Conservation (phyloP, 2,797 vertebrate species). For the Malacoraja senta region DNA sequence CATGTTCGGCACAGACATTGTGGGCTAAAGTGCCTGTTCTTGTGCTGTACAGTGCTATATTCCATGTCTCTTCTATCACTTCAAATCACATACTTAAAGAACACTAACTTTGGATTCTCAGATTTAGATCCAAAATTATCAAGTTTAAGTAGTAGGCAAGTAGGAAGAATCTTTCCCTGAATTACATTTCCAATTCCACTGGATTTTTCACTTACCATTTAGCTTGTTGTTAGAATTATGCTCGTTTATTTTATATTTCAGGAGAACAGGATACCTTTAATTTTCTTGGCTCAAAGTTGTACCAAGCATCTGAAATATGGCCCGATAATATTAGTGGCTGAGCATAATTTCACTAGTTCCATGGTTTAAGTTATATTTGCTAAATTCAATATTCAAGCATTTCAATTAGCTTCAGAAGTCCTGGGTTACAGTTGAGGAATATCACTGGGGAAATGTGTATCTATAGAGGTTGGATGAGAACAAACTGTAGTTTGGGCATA, state of each 20-base stretch:
- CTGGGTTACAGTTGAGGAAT: background rate
- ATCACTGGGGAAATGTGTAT: background rate
- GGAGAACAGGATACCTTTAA: background rate
- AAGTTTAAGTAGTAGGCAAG: background rate
- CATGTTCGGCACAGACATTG: too few relatives aligned
- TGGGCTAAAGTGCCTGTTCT: too few relatives aligned
- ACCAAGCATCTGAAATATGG: background rate
- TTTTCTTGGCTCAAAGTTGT: background rate
- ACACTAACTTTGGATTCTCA: background rate
- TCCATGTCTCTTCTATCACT: background rate
- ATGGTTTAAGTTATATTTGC: background rate
- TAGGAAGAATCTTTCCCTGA: background rate
- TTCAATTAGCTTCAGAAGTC: background rate
- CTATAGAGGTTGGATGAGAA: background rate
- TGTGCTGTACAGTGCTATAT: too few relatives aligned
- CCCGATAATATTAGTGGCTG: background rate
- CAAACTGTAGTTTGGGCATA: background rate
- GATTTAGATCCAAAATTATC: background rate
- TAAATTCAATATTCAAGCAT: slow-evolving; percentile 1
- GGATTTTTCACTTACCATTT: background rate
- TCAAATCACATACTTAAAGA: background rate
- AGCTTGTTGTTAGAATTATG: background rate
- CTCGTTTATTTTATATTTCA: background rate
- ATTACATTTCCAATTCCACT: too few relatives aligned
- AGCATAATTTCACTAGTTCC: background rate